phyloP scores from a whole-genome alignment of 1,140 invertebrate species.

The Drosophila nikananu region DNA sequence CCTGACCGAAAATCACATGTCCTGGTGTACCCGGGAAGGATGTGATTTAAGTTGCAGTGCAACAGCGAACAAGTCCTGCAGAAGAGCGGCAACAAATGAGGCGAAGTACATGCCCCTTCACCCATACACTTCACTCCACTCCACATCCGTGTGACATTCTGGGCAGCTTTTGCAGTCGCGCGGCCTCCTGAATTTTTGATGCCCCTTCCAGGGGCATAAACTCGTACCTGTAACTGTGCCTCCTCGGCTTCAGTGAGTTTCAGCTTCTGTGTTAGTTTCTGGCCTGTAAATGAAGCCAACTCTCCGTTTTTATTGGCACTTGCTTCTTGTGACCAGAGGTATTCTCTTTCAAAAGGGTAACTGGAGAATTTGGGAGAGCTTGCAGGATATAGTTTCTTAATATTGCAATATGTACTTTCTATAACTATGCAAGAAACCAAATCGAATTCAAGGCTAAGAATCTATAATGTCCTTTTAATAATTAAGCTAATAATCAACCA shows the following conservation, averaged over 20 bases:
- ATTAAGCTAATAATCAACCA: too few species aligned
- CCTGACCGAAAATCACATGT: conserved; percentile 83
- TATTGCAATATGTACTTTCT: neutral
- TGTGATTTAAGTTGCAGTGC: conserved; percentile 81
- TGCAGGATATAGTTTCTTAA: neutral
- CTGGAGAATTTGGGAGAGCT: neutral
- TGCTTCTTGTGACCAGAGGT: conserved; percentile 11
- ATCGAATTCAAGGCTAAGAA: neutral
- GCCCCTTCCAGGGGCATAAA: conserved; percentile 52
- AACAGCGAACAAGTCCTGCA: conserved; percentile 37
- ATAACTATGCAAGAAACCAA: neutral
- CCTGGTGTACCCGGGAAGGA: conserved; percentile 80
- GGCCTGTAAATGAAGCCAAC: conserved; percentile 69
- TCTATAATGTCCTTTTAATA: too few species aligned
- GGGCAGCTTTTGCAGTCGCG: conserved; percentile 43
- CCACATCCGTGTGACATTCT: conserved; percentile 56
- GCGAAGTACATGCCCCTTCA: conserved; percentile 3
- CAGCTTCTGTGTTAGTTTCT: conserved; percentile 10
- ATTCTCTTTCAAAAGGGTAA: neutral
- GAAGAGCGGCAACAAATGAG: conserved; percentile 47
- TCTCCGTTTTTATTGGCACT: conserved; percentile 64
- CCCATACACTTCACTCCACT: neutral
- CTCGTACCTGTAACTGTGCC: conserved; percentile 20
- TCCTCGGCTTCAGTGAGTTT: neutral
- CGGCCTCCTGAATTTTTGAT: conserved; percentile 79